phyloP scores from a whole-genome alignment of 2,113 vertebrate species.

The Tiliqua scincoides region DNA sequence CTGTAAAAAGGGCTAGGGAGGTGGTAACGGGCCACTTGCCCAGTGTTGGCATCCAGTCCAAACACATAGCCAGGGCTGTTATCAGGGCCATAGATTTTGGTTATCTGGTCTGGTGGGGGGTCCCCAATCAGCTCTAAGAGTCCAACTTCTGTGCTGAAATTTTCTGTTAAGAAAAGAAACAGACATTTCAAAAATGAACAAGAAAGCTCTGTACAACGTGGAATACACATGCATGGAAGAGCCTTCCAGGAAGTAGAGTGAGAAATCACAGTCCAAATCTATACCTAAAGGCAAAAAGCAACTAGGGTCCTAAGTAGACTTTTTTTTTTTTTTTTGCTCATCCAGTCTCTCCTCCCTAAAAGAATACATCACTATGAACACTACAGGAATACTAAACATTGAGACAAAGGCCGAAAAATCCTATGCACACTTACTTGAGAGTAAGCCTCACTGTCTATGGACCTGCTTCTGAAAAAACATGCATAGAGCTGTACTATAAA shows the following conservation, averaged over 20 bases:
- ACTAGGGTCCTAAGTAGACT: not conserved
- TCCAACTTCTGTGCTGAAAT: constrained; percentile 73
- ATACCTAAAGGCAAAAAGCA: not conserved
- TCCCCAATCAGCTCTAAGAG: constrained; percentile 90
- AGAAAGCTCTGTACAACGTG: not conserved
- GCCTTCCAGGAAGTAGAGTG: not conserved
- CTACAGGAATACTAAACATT: too few species aligned
- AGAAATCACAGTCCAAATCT: not conserved
- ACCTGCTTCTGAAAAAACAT: too few species aligned
- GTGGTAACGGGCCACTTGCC: constrained; percentile 86
- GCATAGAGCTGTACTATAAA: too few species aligned
- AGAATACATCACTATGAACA: too few species aligned
- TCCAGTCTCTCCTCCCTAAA: not conserved
- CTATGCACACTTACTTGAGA: too few species aligned
- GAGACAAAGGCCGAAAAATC: too few species aligned
- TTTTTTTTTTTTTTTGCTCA: not conserved
- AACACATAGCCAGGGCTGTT: constrained; percentile 82
- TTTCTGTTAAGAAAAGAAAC: constrained; percentile 75
- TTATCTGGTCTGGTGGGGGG: constrained; percentile 81
- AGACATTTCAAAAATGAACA: not conserved
- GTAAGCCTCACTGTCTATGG: too few species aligned
- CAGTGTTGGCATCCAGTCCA: constrained; percentile 77
- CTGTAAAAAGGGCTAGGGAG: constrained; percentile 86
- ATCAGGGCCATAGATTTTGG: constrained; percentile 75
- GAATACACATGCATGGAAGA: not conserved